phyloP scores from a whole-genome alignment of 2,888 invertebrate species.

The Drosophila gaucha region DNA sequence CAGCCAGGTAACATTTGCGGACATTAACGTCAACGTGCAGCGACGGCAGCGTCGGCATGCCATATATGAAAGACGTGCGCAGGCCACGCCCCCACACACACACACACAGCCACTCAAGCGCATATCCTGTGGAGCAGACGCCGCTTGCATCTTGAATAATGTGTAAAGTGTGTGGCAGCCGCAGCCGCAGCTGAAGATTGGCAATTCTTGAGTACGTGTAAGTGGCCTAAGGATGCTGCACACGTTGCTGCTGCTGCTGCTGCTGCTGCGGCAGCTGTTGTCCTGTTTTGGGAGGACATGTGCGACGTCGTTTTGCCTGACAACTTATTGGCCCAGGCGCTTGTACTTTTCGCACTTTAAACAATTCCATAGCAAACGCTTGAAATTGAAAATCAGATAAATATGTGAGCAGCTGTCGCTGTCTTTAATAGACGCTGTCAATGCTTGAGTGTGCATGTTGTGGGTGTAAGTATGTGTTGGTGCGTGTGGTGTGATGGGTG shows the following conservation, averaged over 20 bases:
- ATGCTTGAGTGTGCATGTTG: constrained; percentile 21
- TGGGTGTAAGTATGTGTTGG: constrained; percentile 1
- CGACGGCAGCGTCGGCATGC: constrained; percentile 36
- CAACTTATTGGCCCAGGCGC: constrained; percentile 57
- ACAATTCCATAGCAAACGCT: constrained; percentile 17
- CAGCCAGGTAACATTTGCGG: constrained; percentile 60
- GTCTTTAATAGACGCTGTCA: constrained; percentile 54
- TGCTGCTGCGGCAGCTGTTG: constrained; percentile 31
- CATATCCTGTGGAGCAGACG: constrained; percentile 30
- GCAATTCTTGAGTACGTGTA: constrained; percentile 55
- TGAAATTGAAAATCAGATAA: constrained; percentile 40
- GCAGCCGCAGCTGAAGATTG: constrained; percentile 38
- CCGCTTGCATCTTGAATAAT: constrained; percentile 51
- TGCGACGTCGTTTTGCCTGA: constrained; percentile 43
- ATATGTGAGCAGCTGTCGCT: constrained; percentile 17
- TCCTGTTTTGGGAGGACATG: constrained; percentile 41
- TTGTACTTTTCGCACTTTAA: constrained; percentile 26
- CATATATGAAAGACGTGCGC: constrained; percentile 58
- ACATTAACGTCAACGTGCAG: constrained; percentile 65
- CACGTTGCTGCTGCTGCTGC: constrained; percentile 17
- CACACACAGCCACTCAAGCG: constrained; percentile 8
- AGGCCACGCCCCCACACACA: constrained; percentile 5
- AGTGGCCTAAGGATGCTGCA: constrained; percentile 52
- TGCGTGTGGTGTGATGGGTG: constrained; percentile 15
- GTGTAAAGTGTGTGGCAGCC: constrained; percentile 30